Evolutionary conservation across 2,888 invertebrate genomes (phyloP).

Genomic region (Drosophila algonquin): DNA sequence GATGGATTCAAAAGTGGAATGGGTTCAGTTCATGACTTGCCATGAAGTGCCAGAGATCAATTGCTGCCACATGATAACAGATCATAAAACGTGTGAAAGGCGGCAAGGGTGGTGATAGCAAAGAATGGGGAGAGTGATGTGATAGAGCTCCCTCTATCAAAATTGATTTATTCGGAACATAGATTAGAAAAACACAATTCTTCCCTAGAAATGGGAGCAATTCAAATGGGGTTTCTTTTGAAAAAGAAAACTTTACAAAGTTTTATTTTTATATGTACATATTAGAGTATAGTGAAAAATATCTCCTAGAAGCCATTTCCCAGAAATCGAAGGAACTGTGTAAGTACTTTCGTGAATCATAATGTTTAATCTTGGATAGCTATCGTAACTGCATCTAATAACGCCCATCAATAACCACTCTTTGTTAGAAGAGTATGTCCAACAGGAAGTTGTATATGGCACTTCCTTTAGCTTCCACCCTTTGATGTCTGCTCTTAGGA

Average conservation of each 20-base stretch:
- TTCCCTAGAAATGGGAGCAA: slow-evolving; percentile 22
- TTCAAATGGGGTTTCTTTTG: neutral
- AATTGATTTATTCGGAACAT: slow-evolving; percentile 18
- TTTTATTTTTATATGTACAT: neutral
- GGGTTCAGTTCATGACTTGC: slow-evolving; percentile 45
- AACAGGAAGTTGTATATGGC: neutral
- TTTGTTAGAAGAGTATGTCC: neutral
- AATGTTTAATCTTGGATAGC: neutral
- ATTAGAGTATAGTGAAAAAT: neutral
- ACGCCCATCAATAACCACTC: neutral
- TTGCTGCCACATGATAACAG: slow-evolving; percentile 59
- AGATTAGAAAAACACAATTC: slow-evolving; percentile 26
- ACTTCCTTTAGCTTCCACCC: neutral
- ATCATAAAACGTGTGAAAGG: slow-evolving; percentile 52
- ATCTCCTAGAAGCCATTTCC: neutral
- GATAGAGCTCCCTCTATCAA: slow-evolving; percentile 6
- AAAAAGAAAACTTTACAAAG: too few relatives aligned
- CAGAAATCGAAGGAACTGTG: neutral
- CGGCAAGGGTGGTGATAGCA: slow-evolving; percentile 9
- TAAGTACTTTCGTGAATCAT: neutral
- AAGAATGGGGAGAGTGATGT: slow-evolving; percentile 1
- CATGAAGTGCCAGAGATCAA: slow-evolving; percentile 70
- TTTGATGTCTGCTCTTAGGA: neutral
- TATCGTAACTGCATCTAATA: neutral
- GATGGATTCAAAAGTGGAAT: slow-evolving; percentile 17